A percentile compares a stretch with the other conserved stretches of the same genome.
Conservation (phyloP, 2,888 invertebrate species). For the Ferrisia virgata region DNA sequence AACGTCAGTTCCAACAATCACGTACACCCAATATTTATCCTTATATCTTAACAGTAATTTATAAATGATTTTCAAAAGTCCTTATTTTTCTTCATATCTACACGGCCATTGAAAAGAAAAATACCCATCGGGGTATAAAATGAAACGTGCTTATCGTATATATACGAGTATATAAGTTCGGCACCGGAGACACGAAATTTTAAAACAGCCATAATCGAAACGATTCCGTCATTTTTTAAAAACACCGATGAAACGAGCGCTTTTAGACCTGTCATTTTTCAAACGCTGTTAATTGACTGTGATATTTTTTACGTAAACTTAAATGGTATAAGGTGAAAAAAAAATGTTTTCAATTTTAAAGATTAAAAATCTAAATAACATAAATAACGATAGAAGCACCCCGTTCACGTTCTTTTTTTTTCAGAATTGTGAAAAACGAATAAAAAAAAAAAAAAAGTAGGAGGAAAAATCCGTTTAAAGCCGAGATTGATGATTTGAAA, state of each 20-base stretch:
- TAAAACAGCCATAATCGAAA: not conserved
- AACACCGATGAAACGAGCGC: not conserved
- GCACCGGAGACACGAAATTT: too few species aligned
- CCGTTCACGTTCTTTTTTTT: not conserved
- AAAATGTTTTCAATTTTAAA: constrained; percentile 26
- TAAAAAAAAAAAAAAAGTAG: not conserved
- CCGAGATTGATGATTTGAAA: constrained; percentile 43
- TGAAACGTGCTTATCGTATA: not conserved
- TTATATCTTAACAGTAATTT: too few species aligned
- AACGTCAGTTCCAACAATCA: too few species aligned
- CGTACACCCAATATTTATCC: too few species aligned
- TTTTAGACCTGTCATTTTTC: constrained; percentile 11
- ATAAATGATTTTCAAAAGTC: too few species aligned
- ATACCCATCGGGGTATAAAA: not conserved
- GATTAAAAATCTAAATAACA: constrained; percentile 31
- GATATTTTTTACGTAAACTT: constrained; percentile 7
- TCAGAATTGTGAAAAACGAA: constrained; percentile 10
- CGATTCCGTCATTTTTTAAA: constrained; percentile 1
- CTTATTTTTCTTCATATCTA: too few species aligned
- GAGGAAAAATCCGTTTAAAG: constrained; percentile 33
- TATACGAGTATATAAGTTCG: not conserved
- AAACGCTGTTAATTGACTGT: constrained; percentile 1
- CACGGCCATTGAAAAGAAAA: too few species aligned
- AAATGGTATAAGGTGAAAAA: not conserved
- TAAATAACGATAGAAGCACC: not conserved